Conservation (phyloP, 2,797 vertebrate genomes). For the Sebastes diaconus region DNA sequence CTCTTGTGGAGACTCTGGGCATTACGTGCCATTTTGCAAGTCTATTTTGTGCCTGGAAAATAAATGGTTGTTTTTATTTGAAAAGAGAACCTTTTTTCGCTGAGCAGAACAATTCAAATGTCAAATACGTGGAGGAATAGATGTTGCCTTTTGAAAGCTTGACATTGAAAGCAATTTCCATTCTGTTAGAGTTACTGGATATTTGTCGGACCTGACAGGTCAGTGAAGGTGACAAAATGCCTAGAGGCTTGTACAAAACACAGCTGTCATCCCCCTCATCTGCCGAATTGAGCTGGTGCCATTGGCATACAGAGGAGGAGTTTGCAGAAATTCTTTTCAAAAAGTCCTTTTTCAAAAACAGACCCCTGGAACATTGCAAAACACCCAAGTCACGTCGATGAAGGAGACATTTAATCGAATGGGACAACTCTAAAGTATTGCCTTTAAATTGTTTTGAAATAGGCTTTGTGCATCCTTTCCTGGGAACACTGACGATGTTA, state of each 20-base stretch:
- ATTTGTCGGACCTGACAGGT: constrained; percentile 54
- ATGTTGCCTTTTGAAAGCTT: constrained; percentile 21
- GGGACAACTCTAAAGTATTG: not conserved
- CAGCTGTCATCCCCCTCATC: constrained; percentile 57
- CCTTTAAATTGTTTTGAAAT: not conserved
- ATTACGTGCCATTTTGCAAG: constrained; percentile 29
- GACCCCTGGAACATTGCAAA: constrained; percentile 25
- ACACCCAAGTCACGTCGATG: not conserved
- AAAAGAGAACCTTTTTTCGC: constrained; percentile 6
- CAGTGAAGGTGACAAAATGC: constrained; percentile 65
- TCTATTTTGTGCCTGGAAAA: not conserved
- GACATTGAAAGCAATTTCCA: constrained; percentile 48
- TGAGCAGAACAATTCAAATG: constrained; percentile 24
- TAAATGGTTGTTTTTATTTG: constrained; percentile 3
- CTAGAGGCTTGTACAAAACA: constrained; percentile 50
- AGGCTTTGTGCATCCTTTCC: not conserved
- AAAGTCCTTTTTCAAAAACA: constrained; percentile 39
- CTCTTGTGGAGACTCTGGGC: constrained; percentile 64
- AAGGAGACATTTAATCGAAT: constrained; percentile 21
- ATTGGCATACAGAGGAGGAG: constrained; percentile 49
- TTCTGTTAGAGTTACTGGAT: constrained; percentile 41
- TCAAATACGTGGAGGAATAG: constrained; percentile 23
- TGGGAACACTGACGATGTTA: not conserved
- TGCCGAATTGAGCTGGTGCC: constrained; percentile 22
- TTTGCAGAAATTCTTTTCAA: constrained; percentile 25